These are phyloP conservation scores for Dascillus cervinus DNA, from an alignment of 2,888 invertebrate species.

Conservation along the genomic window DNA sequence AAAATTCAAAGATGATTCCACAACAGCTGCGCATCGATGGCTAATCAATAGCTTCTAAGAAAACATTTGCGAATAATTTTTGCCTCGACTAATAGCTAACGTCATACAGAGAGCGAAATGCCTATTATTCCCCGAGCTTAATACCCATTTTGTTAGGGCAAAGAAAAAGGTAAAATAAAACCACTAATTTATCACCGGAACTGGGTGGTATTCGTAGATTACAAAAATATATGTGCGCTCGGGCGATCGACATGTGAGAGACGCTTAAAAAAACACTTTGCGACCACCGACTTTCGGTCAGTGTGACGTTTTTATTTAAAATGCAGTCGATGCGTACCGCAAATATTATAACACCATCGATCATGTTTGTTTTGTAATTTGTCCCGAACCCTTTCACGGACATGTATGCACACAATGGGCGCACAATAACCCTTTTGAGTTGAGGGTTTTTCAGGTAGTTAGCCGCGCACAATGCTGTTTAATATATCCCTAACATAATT, in stretches of 20 bases:
- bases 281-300: too few species aligned
- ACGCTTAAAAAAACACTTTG: too few species aligned
- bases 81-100: neutral
- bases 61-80: too few species aligned
- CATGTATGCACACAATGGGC: neutral
- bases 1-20: too few species aligned
- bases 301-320: too few species aligned
- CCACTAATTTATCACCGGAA: constrained; percentile 36
- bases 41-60: too few species aligned
- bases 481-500: too few species aligned
- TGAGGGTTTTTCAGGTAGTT: neutral
- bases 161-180: constrained; percentile 37
- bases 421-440: neutral
- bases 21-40: too few species aligned
- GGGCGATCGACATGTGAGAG: too few species aligned
- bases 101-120: constrained; percentile 22
- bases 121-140: constrained; percentile 30
- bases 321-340: too few species aligned
- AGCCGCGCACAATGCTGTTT: too few species aligned
- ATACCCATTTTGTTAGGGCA: constrained; percentile 23
- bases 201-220: constrained; percentile 27
- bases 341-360: constrained; percentile 6
- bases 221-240: too few species aligned
- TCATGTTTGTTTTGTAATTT: neutral
- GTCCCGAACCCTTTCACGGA: neutral